Evolutionary conservation across 1,140 invertebrate genomes (phyloP).

Genomic region (Cepaea nemoralis): DNA sequence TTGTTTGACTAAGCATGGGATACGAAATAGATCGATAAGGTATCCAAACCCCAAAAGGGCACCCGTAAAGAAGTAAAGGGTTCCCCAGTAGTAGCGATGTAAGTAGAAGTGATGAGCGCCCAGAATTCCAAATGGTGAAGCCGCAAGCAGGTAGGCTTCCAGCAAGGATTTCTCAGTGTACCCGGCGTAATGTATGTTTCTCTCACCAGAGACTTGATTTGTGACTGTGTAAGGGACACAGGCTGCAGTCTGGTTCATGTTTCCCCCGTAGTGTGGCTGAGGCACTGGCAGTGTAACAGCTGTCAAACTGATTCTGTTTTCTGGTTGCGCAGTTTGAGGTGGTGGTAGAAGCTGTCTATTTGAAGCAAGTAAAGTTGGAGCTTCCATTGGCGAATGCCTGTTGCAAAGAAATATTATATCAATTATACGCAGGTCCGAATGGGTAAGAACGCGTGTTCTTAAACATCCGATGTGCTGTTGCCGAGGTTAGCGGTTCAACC

Average conservation of each 20-base stretch:
- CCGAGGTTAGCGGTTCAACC: too few relatives aligned
- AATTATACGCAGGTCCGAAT: too few relatives aligned
- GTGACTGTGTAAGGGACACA: neutral
- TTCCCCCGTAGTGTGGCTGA: neutral
- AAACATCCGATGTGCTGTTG: too few relatives aligned
- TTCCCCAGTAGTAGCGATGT: constrained; percentile 35
- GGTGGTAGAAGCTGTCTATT: neutral
- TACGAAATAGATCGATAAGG: constrained; percentile 55
- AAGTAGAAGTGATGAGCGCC: constrained; percentile 56
- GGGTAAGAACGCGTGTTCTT: too few relatives aligned
- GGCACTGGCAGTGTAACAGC: neutral
- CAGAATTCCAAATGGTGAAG: constrained; percentile 9
- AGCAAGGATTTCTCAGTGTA: neutral
- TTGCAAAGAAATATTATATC: too few relatives aligned
- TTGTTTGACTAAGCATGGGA: constrained; percentile 54
- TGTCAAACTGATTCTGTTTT: neutral
- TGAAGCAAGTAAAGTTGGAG: too few relatives aligned
- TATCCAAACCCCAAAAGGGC: constrained; percentile 53
- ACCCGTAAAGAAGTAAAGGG: constrained; percentile 45
- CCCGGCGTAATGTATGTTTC: neutral
- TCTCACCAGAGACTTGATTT: neutral
- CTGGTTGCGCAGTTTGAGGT: neutral
- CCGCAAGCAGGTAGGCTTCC: constrained; percentile 19
- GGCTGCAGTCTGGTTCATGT: neutral
- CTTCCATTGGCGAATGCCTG: too few relatives aligned